Evolutionary conservation across 1,140 invertebrate genomes (phyloP).

Genomic region (Tetragnatha versicolor): DNA sequence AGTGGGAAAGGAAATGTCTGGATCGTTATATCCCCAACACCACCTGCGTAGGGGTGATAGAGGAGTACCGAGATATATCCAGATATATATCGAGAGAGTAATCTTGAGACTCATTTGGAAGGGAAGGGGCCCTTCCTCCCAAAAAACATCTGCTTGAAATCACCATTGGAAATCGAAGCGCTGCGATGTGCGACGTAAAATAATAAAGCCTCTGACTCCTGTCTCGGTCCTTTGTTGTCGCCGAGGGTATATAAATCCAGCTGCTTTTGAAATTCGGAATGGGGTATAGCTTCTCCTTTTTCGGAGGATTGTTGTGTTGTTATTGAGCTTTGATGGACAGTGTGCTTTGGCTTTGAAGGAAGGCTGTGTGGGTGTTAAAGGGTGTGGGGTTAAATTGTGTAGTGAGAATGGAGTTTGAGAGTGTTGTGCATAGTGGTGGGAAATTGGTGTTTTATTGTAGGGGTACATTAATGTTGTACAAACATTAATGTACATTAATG

Average conservation of each 20-base stretch:
- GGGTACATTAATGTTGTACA: no score
- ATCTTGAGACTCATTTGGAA: conserved; percentile 36
- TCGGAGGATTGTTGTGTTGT: no score
- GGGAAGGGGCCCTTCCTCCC: background rate
- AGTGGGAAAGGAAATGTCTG: background rate
- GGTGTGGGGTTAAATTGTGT: no score
- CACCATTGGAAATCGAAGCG: conserved; percentile 38
- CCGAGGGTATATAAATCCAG: background rate
- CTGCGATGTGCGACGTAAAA: background rate
- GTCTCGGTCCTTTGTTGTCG: background rate
- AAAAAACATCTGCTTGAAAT: conserved; percentile 27
- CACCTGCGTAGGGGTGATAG: conserved; percentile 21
- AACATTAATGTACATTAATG: no score
- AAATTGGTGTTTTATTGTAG: no score
- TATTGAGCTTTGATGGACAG: no score
- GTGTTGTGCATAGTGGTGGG: no score
- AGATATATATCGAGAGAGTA: conserved; percentile 26
- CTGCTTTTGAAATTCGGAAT: no score
- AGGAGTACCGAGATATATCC: background rate
- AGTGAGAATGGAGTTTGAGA: no score
- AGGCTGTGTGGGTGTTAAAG: no score
- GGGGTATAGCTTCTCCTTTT: no score
- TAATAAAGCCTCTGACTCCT: conserved; percentile 15
- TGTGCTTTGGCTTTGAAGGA: no score
- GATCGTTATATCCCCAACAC: conserved; percentile 9